Conservation (phyloP, 2,113 vertebrate genomes). For the Pteruthius melanotis region DNA sequence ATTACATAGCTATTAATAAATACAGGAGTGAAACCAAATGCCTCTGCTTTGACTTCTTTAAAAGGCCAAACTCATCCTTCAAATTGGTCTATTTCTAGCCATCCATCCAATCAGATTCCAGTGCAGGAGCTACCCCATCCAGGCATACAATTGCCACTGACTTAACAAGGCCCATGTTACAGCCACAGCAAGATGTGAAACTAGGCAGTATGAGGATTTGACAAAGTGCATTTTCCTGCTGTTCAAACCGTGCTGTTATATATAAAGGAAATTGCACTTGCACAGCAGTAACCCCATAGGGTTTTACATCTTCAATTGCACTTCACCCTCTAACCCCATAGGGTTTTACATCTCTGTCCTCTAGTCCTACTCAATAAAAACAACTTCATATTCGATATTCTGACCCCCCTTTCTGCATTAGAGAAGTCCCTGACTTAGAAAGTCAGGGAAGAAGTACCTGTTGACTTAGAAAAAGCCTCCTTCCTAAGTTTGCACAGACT, state of each 20-base stretch:
- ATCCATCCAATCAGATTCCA: neutral
- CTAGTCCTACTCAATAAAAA: neutral
- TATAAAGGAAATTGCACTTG: neutral
- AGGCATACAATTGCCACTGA: neutral
- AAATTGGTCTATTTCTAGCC: neutral
- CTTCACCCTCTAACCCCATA: neutral
- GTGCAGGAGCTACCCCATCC: neutral
- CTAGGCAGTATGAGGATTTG: neutral
- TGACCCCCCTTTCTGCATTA: neutral
- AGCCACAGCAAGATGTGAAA: neutral
- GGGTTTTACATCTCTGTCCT: neutral
- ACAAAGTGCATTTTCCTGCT: neutral
- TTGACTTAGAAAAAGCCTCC: neutral
- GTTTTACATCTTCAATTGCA: neutral
- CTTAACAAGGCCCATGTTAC: neutral
- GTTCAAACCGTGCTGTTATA: neutral
- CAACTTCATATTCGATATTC: neutral
- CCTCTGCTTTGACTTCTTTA: neutral
- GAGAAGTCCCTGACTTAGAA: neutral
- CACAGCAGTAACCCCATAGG: neutral
- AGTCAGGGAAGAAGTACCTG: neutral
- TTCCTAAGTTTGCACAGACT: neutral
- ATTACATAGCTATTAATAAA: neutral
- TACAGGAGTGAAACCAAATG: neutral
- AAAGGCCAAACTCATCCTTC: neutral